Base-by-base conservation (phyloP, 2,113 vertebrate species). In the Xenotilapia flavipinnis region DNA sequence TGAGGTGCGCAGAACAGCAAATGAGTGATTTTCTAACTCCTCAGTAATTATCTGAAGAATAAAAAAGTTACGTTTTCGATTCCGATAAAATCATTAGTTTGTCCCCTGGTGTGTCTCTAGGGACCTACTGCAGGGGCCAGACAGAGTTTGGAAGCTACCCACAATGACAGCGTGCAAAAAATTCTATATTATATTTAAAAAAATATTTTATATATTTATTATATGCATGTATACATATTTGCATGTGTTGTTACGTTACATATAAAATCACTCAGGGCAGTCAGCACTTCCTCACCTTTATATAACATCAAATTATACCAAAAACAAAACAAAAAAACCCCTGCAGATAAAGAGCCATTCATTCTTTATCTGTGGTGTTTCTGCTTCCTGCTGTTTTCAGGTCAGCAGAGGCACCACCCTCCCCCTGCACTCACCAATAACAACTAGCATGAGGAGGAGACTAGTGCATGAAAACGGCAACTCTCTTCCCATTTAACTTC, bases 371-470 rank as follows among this genome's bases (percentile, higher is more conserved):
- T 85, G 51, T 12, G 1, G 14, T 19, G 26, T 58, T 26, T 56
- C 45, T 83, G 85, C 33, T 65, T 79, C 79, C 80, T 85, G 79
- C 54, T n/a, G 28, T 31, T 45, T 73, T 26, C 47, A 15, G 53
- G 31, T 83, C 79, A 54, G 87, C 51, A 19, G 73, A 13, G 79
- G 79, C 81, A 4, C 15, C 49, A 80, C 90, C 89, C 90, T 80
- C 84, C 86, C 79, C 56, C 60, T 75, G 42, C 68, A 7, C 23
- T 5, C 80, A 84, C 95, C 95, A 96, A 96, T 96, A 49, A 90
- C 3, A 84, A 49, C 9, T 60, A 21, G 33, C 23, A 15, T 5
- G 15, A 88, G 94, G 94, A 85, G 92, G 91, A 90, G 89, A 86
- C 90, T 88, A 7, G 33, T 19, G 80, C 73, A 45, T 70, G 79